Evolutionary conservation across 2,888 invertebrate species (phyloP).

Genomic region (Encarsia formosa): DNA sequence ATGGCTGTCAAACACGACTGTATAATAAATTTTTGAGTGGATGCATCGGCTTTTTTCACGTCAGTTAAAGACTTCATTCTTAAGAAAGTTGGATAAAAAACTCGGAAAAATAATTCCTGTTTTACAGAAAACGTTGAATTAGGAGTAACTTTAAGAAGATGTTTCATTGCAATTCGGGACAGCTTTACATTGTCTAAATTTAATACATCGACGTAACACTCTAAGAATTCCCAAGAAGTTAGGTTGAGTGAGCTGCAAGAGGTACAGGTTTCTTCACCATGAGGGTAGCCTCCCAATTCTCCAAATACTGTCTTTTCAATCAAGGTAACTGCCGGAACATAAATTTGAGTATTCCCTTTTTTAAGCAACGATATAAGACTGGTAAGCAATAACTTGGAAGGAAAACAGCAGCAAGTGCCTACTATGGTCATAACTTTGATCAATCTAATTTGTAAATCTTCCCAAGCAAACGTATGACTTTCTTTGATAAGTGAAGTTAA

Average conservation of each 20-base stretch:
- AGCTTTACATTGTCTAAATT: conserved; percentile 56
- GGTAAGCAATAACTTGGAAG: conserved; percentile 55
- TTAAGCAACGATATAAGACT: conserved; percentile 54
- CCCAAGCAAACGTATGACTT: conserved; percentile 48
- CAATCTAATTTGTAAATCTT: conserved; percentile 53
- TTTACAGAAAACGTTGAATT: conserved; percentile 57
- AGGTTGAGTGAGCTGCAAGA: conserved; percentile 37
- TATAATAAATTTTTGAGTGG: conserved; percentile 58
- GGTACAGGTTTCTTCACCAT: conserved; percentile 46
- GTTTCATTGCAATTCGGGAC: conserved; percentile 58
- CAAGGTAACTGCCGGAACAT: conserved; percentile 52
- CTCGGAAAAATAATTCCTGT: conserved; percentile 58
- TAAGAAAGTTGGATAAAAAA: conserved; percentile 61
- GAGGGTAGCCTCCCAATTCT: conserved; percentile 55
- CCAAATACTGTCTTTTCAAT: conserved; percentile 60
- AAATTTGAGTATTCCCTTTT: conserved; percentile 36
- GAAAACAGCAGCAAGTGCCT: conserved; percentile 64
- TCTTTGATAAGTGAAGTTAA: conserved; percentile 54
- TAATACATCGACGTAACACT: conserved; percentile 59
- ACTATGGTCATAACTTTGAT: conserved; percentile 57
- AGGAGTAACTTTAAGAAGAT: conserved; percentile 59
- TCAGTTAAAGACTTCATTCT: conserved; percentile 54
- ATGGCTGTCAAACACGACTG: conserved; percentile 61
- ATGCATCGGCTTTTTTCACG: conserved; percentile 45
- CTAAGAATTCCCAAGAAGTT: conserved; percentile 57